Base-by-base conservation (phyloP, 2,888 invertebrate genomes). In the Timema cristinae region DNA sequence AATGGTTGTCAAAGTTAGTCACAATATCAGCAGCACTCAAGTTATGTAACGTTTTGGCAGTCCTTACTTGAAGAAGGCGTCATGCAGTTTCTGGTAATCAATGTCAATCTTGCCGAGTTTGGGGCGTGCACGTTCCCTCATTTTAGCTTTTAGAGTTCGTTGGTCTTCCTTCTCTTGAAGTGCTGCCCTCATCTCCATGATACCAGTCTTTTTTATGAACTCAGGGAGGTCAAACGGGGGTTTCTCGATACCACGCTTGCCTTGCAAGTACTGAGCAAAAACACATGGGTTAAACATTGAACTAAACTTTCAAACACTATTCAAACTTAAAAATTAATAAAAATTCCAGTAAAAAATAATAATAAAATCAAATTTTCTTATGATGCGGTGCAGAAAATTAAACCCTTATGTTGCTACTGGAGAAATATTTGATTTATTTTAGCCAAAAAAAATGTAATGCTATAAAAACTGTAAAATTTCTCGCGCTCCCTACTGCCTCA, bases 101-200 rank as follows among this genome's bases (percentile, higher is more conserved):
- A 99, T 99, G 81, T 99, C 99, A 78, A 99, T 99, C 86, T 98
- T 98, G 51, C 99, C 99, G 79, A 99, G 89, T 83, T 99, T 99
- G 0, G 99, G 99, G 47, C 99, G 87, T 0, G 97, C 91, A 74
- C 97, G 88, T 81, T 99, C 99, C 47, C 98, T 86, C 97, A 98
- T 98, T 85, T 98, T 98, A 0, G 97, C 94, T 81, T 98, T 98
- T 0, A 97, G 83, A 0, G 95, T 94, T 80, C 97, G 95, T 49
- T 93, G 91, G 79, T 97, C 97, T 79, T 97, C 97, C 78, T 99
- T 98, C 81, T 99, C 99, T 80, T 97, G 97, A 32, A 99, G 86
- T 0, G 98, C 97, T 54, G 98, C 97, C 61, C 99, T 86, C 99
- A 99, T 99, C 84, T 99, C 99, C 91, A 97, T 98, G 76, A 99